Evolutionary conservation across 2,113 vertebrate species (phyloP), one percentile per base, ranked within the genome.

Genomic region (Sander vitreus): DNA sequence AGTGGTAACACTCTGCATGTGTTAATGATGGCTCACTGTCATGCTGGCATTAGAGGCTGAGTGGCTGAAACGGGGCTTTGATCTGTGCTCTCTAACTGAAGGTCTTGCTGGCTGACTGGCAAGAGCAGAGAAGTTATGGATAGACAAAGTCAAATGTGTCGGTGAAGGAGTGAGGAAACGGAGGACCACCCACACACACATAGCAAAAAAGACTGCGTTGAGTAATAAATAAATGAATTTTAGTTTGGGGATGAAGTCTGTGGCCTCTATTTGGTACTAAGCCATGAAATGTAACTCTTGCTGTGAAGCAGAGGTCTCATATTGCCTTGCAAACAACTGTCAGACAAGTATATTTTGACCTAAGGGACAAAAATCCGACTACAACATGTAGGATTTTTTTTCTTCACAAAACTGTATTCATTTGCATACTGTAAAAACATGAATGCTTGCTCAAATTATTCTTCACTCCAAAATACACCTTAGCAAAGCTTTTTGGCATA

Each of bases 21-120:
- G 90, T 92, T 88, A 91, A 91, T 92, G 90, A 92, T 88, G 89
- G 85, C 81, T 87, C 80, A 51, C 80, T 91, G 86, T 88, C 88
- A 89, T n/a, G 80, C 83, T 87, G 89, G 80, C 85, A 87, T 88
- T 78, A 66, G 76, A 75, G 74, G 82, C 83, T 85, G 87, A 89
- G 88, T 88, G 82, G 70, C 84, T 85, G 85, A 87, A 74, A 84
- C 2, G 2, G 45, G 65, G 80, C 89, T 92, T 92, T 93, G 90
- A 91, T 92, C 90, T 80, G 59, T 68, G 88, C 77, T 85, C 80
- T 82, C 75, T 76, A 76, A 73, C 87, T 84, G 85, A 80, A 73
- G 73, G 72, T 73, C 77, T 65, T 13, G 39, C 71, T 78, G 81
- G 82, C 77, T 73, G 36, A 73, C 80, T 91, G 87, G 80, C 85